Conservation (phyloP, 2,888 invertebrate genomes). For the Melieria crassipennis region DNA sequence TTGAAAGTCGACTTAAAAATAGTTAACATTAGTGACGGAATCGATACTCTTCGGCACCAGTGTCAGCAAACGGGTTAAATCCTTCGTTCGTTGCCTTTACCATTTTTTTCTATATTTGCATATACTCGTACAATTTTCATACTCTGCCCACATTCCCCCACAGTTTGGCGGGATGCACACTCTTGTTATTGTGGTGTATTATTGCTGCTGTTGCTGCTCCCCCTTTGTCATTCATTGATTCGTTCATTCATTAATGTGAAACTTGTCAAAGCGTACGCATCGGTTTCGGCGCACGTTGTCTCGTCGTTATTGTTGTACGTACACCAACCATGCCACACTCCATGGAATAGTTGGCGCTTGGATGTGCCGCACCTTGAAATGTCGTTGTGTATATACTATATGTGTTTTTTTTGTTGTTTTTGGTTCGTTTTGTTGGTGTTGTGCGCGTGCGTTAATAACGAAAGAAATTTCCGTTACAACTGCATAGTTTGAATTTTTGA, state of each 20-base stretch:
- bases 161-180: too few species aligned
- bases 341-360: not conserved
- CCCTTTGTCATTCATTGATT: conserved; percentile 24
- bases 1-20: too few species aligned
- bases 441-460: not conserved
- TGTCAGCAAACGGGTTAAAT: too few species aligned
- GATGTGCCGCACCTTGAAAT: not conserved
- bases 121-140: not conserved
- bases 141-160: too few species aligned
- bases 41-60: too few species aligned
- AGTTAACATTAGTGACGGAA: too few species aligned
- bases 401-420: conserved; percentile 2
- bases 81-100: not conserved
- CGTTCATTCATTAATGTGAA: conserved; percentile 40
- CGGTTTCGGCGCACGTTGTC: conserved; percentile 36
- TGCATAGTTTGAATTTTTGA: conserved; percentile 29
- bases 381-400: not conserved
- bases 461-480: conserved; percentile 25
- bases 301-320: too few species aligned
- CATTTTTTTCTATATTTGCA: not conserved
- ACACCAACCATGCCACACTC: conserved; percentile 14
- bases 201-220: not conserved
- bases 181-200: too few species aligned
- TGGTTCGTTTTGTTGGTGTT: not conserved
- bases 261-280: conserved; percentile 32